Evolutionary conservation across 2,113 vertebrate genomes (phyloP), one percentile per base, ranked within the genome.

Genomic region (Dasypus novemcinctus): DNA sequence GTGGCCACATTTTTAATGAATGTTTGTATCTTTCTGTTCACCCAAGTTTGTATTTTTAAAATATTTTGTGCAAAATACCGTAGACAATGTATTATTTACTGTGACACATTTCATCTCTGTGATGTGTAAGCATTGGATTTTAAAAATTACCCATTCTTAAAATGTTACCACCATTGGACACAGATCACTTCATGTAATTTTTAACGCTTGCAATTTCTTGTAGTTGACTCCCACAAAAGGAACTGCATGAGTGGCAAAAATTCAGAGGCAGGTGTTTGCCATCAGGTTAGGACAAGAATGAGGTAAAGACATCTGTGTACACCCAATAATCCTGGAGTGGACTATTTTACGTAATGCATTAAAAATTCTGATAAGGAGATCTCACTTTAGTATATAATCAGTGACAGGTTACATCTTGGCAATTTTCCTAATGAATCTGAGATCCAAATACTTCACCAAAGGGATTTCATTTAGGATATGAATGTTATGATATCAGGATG

Each of bases 31-130:
- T 20, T 75, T 29, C 88, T 88, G 81, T 95, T 95, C 94, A 76
- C 15, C 36, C 97, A 7, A 82, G 93, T 96, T 95, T 96, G 72
- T 11, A 38, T 61, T 97, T 80, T 87, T 92, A 23, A 43, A 87
- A 41, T 49, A 85, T 78, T 69, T 21, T 46, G 2, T 41, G 18
- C 9, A 11, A 87, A 82, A 49, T 17, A 31, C 38, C 64, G 27
- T n/a, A 72, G 6, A 4, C 54, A 12, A 85, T 41, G 8, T 27
- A 59, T 38, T 18, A 69, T 64, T 92, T 86, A 31, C 49, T 72
- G 7, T 59, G n/a, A 49, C 41, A 27, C 1, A 74, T 66, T 88
- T 72, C 71, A 71, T 78, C 88, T 95, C 59, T 86, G 61, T 75
- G 88, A 15, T 36, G 10, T 71, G 5, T 66, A 27, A 63, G 31